These are phyloP conservation scores for Amazona guildingii DNA, from an alignment of 2,113 vertebrate species.

Conservation along the genomic window DNA sequence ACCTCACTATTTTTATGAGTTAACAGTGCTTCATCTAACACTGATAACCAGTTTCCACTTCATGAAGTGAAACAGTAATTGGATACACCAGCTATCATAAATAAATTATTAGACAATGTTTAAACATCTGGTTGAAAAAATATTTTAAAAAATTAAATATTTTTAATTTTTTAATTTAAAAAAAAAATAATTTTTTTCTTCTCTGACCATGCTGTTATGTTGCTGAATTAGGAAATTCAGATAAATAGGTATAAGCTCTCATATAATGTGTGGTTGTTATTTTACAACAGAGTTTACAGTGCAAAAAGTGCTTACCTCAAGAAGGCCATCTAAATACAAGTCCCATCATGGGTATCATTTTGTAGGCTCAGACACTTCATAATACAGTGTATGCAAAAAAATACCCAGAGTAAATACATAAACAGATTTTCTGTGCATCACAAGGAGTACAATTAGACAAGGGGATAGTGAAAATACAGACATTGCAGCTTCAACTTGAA, in stretches of 20 bases:
- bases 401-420: slow-evolving; percentile 32
- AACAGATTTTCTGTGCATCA: slow-evolving; percentile 64
- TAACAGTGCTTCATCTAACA: slow-evolving; percentile 3
- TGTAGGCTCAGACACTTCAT: slow-evolving; percentile 19
- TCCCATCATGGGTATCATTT: not conserved
- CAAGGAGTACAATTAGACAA: slow-evolving; percentile 55
- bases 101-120: not conserved
- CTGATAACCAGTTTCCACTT: not conserved
- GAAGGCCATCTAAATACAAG: not conserved
- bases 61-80: not conserved
- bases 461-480: slow-evolving; percentile 40
- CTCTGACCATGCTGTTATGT: slow-evolving; percentile 15
- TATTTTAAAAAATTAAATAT: not conserved
- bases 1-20: slow-evolving; percentile 46
- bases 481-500: slow-evolving; percentile 54
- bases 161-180: not conserved
- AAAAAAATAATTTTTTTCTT: not conserved
- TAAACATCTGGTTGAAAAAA: not conserved
- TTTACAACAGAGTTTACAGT: not conserved
- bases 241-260: not conserved
- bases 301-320: not conserved
- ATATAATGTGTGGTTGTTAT: not conserved
- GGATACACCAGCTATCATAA: not conserved
- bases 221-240: slow-evolving; percentile 15
- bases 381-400: slow-evolving; percentile 46